Evolutionary conservation across 2,797 vertebrate genomes (phyloP).

Genomic region (Megaceryle alcyon): DNA sequence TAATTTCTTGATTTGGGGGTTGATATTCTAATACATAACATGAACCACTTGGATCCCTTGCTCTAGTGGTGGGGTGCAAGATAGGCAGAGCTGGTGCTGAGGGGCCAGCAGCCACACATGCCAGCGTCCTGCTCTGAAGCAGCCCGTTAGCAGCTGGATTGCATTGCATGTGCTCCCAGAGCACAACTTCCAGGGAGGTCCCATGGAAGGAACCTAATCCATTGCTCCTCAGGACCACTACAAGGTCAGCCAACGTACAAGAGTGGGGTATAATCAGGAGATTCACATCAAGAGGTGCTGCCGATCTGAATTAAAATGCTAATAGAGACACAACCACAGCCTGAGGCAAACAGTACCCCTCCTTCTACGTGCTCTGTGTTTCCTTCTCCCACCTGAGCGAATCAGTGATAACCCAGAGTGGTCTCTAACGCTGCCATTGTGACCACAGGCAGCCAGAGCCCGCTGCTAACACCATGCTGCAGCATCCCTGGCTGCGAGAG

Average conservation of each 20-base stretch:
- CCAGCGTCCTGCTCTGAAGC: background rate
- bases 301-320: background rate
- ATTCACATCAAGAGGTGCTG: background rate
- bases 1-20: background rate
- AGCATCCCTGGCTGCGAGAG: background rate
- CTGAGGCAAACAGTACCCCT: rapidly evolving
- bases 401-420: rapidly evolving
- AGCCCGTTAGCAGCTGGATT: rapidly evolving
- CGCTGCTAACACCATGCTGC: rapidly evolving
- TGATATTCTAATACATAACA: background rate
- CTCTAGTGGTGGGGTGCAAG: background rate
- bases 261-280: background rate
- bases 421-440: background rate
- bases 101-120: rapidly evolving
- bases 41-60: background rate
- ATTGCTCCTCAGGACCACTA: background rate
- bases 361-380: background rate
- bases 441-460: background rate
- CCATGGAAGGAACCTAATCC: background rate
- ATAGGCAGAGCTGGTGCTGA: background rate
- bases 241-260: background rate
- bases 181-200: rapidly evolving
- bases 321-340: background rate
- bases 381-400: rapidly evolving
- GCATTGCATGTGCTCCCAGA: rapidly evolving